Conservation (phyloP, 2,797 vertebrate genomes). For the Nasua narica region DNA sequence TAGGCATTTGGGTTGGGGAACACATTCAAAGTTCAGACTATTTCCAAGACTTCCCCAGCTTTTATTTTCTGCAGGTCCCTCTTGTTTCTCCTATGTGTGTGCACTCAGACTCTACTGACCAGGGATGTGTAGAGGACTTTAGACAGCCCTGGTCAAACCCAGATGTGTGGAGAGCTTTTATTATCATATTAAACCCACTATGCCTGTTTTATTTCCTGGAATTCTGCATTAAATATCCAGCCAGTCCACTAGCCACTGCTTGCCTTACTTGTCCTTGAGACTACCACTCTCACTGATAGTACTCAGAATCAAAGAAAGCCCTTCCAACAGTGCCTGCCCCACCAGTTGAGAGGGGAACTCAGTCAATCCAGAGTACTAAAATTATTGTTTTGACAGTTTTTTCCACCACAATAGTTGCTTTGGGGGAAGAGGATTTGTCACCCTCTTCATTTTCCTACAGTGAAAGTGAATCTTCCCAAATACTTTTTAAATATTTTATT, state of each 20-base stretch:
- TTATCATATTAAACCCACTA: neutral
- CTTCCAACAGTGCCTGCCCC: neutral
- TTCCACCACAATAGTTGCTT: neutral
- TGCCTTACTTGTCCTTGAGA: neutral
- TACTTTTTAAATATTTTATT: no score
- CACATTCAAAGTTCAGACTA: neutral
- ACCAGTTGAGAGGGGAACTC: no score
- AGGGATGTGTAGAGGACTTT: neutral
- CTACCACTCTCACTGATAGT: neutral
- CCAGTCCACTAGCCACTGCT: neutral
- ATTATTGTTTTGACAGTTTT: neutral
- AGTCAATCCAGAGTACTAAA: neutral
- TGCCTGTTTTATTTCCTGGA: neutral
- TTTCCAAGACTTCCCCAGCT: neutral
- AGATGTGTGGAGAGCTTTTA: no score
- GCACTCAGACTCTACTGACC: neutral
- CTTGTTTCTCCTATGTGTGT: neutral
- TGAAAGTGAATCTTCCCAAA: neutral
- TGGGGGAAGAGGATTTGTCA: neutral
- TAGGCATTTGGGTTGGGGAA: no score
- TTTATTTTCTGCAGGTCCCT: neutral
- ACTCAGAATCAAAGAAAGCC: neutral
- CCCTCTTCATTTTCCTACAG: neutral
- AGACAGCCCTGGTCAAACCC: neutral
- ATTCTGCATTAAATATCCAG: neutral